These are phyloP conservation scores for Phallusia fumigata DNA, from an alignment of 23 tunicate species.

Conservation along the genomic window DNA sequence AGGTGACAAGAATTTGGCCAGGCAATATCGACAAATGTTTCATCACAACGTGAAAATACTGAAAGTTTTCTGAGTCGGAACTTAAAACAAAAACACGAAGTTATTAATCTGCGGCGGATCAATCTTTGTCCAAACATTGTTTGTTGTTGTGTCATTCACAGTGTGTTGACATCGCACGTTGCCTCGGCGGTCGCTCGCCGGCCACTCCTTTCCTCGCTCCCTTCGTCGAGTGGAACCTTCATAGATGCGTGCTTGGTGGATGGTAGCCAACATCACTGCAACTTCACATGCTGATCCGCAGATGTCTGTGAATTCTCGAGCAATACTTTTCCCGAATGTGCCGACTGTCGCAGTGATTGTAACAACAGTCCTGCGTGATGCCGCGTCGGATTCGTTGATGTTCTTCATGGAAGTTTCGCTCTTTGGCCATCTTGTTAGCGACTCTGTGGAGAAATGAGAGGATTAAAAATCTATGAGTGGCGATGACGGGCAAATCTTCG, in stretches of 20 bases:
- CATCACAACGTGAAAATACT: neutral
- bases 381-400: neutral
- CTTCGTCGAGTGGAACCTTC: neutral
- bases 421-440: neutral
- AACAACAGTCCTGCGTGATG: neutral
- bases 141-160: neutral
- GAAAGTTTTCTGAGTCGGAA: too few relatives aligned
- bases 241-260: neutral
- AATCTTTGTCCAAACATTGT: too few relatives aligned
- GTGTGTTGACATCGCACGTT: neutral
- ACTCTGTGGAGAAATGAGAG: neutral
- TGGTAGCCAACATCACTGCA: neutral
- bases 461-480: too few relatives aligned
- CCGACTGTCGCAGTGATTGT: neutral
- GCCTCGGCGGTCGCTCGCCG: neutral
- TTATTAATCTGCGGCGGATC: too few relatives aligned
- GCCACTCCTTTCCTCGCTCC: neutral
- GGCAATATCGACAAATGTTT: neutral
- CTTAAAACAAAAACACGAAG: too few relatives aligned
- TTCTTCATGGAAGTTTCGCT: neutral
- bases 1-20: neutral
- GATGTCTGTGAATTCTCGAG: neutral
- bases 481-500: too few relatives aligned
- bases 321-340: neutral
- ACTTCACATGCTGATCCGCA: neutral